Evolutionary conservation across 2,888 invertebrate genomes (phyloP), one percentile per base, ranked within the genome.

Genomic region (Stenoptilia bipunctidactyla): DNA sequence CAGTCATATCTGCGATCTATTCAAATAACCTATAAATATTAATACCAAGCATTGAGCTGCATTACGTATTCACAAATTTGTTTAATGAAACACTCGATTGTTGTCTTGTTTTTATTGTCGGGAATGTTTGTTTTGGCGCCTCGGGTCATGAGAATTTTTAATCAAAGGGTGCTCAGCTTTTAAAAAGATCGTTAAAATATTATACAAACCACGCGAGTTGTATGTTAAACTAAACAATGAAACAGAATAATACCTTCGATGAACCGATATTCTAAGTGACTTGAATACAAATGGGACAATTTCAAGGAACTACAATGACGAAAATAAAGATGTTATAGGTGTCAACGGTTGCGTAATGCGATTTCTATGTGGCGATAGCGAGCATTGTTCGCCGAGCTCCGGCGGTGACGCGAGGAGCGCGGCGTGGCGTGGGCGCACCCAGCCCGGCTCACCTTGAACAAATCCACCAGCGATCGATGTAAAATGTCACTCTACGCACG

Each of bases 11-110:
- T 53, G 56, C 61, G 64, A 79, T 82, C 79, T 80, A 79, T 77
- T 76, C 76, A 73, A 76, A 75, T 71, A 51, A 54, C 46, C 61
- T 69, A 80, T 80, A 69, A 74, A 82, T 80, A 80, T 80, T 77
- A 76, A 79, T 77, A 77, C 61, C 52, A 53, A 48, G 50, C 62
- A 62, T 60, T 61, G 61, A 62, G 58, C 56, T 55, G 61, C 66
- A 67, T 73, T 68, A 71, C 61, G 62, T 71, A 76, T 73, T 73
- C 75, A 73, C 73, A 63, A 74, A 76, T 76, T 73, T 74, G 72
- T 73, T 72, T 73, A 73, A 73, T 73, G 68, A 63, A 67, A 64
- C 63, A 57, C 56, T 52, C 61, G 61, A 68, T 66, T 67, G 69
- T 70, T 69, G 67, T 65, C 60, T 63, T 61, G 60, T 71, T 73